These are phyloP conservation scores for Ceratosolen fusciceps DNA, from an alignment of 1,140 invertebrate species.

Conservation along the genomic window DNA sequence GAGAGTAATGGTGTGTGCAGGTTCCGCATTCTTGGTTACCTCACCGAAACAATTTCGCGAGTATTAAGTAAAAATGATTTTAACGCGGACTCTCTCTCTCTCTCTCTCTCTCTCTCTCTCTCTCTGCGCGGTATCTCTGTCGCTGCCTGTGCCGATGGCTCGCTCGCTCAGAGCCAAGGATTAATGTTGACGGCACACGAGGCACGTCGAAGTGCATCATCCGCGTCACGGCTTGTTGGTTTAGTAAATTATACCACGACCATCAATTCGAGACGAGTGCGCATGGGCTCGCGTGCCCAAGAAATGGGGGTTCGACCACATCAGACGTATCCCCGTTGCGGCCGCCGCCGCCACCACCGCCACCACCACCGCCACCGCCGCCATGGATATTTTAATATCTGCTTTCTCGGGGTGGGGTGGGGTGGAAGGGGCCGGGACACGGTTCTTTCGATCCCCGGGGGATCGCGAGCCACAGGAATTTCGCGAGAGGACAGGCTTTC, in stretches of 20 bases:
- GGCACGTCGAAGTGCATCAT: not conserved
- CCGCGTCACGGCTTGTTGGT: constrained; percentile 68
- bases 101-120: not conserved
- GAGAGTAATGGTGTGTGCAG: too few species aligned
- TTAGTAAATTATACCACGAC: constrained; percentile 67
- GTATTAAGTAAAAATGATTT: not conserved
- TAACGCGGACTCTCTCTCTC: not conserved
- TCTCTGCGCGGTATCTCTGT: not conserved
- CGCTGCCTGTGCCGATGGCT: not conserved
- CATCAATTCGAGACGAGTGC: constrained; percentile 51
- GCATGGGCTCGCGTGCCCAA: not conserved
- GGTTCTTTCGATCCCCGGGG: too few species aligned
- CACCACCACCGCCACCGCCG: too few species aligned
- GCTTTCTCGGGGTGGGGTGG: too few species aligned
- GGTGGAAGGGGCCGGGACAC: too few species aligned
- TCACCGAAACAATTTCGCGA: not conserved
- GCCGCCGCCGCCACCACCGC: too few species aligned
- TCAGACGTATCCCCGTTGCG: constrained; percentile 60
- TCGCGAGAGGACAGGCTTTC: too few species aligned
- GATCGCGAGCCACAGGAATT: too few species aligned
- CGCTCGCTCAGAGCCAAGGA: not conserved
- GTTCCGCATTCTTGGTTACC: not conserved
- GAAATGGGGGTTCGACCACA: constrained; percentile 64
- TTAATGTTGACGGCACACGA: not conserved
- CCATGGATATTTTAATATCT: too few species aligned